Base-by-base conservation (phyloP, 2,888 invertebrate genomes). In the Eilema caniola region DNA sequence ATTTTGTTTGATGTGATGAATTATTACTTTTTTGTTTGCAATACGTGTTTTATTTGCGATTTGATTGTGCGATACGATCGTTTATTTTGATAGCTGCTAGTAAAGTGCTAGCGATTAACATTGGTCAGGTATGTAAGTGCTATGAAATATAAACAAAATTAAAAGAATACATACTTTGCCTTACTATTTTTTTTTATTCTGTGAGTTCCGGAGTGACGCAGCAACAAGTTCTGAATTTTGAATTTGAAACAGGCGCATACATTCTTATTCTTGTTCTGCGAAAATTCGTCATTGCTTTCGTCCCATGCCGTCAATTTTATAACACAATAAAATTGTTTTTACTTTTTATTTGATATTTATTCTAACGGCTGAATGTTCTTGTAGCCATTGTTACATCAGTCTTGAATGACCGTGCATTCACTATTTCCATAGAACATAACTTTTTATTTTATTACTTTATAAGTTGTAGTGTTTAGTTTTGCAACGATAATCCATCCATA, bases 1-100 rank as follows among this genome's bases (percentile, higher is more conserved):
- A 11, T 37, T 37, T 62, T 62, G 24, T 62, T 41, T 37, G 16
- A 37, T 53, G 28, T 61, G 25, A 60, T 53, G 61, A 61, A 31
- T 67, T 47, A 67, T 47, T 23, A 23, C 28, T 60, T 66, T 60
- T n/a, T 47, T 12, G n/a, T 64, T 41, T 25, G 41, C 47, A 47
- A 53, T 64, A 28, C n/a, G n/a, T 28, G 5, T 12, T 64, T 47
- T 20, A 41, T 53, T 53, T 25, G 16, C 20, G 20, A 47, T 11
- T 3, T 20, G 25, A 20, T 57, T 41, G 23, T n/a, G 53, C 10
- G 4, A n/a, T 1, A 10, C 10, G 47, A n/a, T 53, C 2, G 53
- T 53, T 53, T 53, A n/a, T 53, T 53, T 53, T 53, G 20, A n/a
- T 53, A n/a, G 53, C 0, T n/a, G 10, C n/a, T n/a, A 53, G n/a